Conservation (phyloP, 2,888 invertebrate genomes). For the Aleiodes testaceus region DNA sequence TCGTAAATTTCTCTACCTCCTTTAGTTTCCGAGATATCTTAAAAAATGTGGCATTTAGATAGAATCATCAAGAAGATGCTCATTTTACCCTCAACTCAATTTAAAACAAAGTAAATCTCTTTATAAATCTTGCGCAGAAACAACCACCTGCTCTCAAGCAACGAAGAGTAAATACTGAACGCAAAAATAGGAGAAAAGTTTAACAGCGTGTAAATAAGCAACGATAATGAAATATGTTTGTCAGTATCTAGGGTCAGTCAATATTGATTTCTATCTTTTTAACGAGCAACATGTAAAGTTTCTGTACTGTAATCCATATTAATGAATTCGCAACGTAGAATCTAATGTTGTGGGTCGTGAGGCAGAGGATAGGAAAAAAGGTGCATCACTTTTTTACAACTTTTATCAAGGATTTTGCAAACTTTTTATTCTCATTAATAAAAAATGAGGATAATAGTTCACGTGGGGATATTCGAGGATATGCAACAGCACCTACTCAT, state of each 20-base stretch:
- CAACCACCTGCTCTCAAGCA: slow-evolving; percentile 28
- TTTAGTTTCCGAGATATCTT: no score
- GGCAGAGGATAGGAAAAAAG: slow-evolving; percentile 41
- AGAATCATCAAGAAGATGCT: no score
- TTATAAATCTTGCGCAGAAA: slow-evolving; percentile 21
- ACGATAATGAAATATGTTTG: slow-evolving; percentile 36
- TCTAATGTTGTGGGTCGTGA: slow-evolving; percentile 49
- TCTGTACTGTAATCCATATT: slow-evolving; percentile 57
- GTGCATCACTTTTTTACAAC: slow-evolving; percentile 14
- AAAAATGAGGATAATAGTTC: background rate
- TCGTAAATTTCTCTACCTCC: no score
- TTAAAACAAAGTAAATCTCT: slow-evolving; percentile 9
- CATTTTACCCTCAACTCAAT: no score
- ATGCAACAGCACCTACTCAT: slow-evolving; percentile 25
- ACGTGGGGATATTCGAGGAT: no score
- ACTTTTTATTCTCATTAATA: slow-evolving; percentile 3
- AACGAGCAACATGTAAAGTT: slow-evolving; percentile 51
- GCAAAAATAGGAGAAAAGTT: slow-evolving; percentile 22
- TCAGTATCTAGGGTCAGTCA: slow-evolving; percentile 9
- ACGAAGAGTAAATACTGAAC: slow-evolving; percentile 34
- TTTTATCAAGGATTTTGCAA: slow-evolving; percentile 29
- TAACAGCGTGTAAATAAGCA: slow-evolving; percentile 39
- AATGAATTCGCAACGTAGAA: slow-evolving; percentile 51
- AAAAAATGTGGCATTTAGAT: no score
- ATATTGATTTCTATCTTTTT: slow-evolving; percentile 59